Evolutionary conservation across 2,888 invertebrate species (phyloP), one percentile per base, ranked within the genome.

Genomic region (Omphaloscelis lunosa): DNA sequence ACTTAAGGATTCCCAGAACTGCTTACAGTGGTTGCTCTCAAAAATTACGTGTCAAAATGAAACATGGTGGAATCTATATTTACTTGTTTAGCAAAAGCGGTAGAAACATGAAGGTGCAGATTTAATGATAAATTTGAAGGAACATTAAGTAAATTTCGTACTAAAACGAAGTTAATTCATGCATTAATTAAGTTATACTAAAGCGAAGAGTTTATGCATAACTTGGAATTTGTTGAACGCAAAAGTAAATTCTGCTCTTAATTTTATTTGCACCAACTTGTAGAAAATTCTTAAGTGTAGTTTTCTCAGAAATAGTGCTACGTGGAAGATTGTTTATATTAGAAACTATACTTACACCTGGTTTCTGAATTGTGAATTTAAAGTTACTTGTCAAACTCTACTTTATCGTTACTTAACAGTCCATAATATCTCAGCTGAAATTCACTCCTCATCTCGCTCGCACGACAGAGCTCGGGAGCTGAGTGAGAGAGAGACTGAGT

Each of bases 171-270:
- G n/a, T 80, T 29, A 58, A 51, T 63, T 68, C 34, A 39, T 15
- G 23, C 15, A 15, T 53, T 0, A 6, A 53, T 6, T 66, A 48
- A 48, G n/a, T 39, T 53, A 34, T 39, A 15, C 15, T 29, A 5
- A 12, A 61, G 27, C n/a, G 56, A 56, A 66, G 27, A 66, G 48
- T 29, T 73, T 67, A 7, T 11, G 8, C 23, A 56, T 23, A 79
- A n/a, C 56, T 56, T 73, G 7, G 12, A 58, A 67, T 15, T 34
- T 51, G 56, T 80, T 73, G 48, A 67, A 62, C 23, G 15, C n/a
- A 15, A 29, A 51, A 75, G 15, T 29, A 68, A 65, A 34, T 41
- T 27, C 27, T 15, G 56, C 11, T 62, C 34, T 11, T 29, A 66
- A 66, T 48, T 48, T 53, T 29, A 72, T 79, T 53, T 72, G 34